Evolutionary conservation across 2,113 vertebrate species (phyloP), one percentile per base, ranked within the genome.

Genomic region (Psettodes erumei): DNA sequence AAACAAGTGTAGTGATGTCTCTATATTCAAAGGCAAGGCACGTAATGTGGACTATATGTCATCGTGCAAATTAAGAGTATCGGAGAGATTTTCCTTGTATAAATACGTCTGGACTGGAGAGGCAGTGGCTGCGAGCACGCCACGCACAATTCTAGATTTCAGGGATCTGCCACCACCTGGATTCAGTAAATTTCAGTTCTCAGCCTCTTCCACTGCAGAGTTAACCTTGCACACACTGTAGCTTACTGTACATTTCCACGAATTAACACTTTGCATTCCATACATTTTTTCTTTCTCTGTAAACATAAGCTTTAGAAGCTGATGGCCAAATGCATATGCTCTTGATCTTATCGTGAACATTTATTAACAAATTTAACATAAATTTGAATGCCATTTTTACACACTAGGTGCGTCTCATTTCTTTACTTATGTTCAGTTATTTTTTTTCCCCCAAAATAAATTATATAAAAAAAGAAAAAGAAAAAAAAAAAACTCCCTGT

Each of bases 21-120:
- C 95, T 96, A 96, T 95, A 96, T 95, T 97, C 95, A 96, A 98
- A 99, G 97, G 97, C 96, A 99, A 99, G 97, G 98, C 97, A 99
- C 98, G 97, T 98, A 95, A 98, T 96, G 98, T 99, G 97, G 97
- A 97, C 96, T 95, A 96, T 97, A 97, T 96, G 97, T 95, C 95
- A 96, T 98, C 97, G 98, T 99, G 97, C 97, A 98, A 99, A 98
- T 98, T 95, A 97, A 95, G 95, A 97, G 96, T 96, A 96, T 94
- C 96, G 95, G 96, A 98, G 95, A 96, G 91, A 96, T 94, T 96
- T 91, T 96, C 82, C 84, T 93, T 72, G 77, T 90, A 89, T 91
- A 92, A 92, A 89, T 94, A 93, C 73, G 89, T 95, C 94, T 94
- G 95, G 95, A 94, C 85, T 90, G 92, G 94, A 96, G 95, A 96